Evolutionary conservation across 53 echinoderm and acorn worm species (phyloP), one percentile per base, ranked within the genome.

Genomic region (Apostichopus leukothele): DNA sequence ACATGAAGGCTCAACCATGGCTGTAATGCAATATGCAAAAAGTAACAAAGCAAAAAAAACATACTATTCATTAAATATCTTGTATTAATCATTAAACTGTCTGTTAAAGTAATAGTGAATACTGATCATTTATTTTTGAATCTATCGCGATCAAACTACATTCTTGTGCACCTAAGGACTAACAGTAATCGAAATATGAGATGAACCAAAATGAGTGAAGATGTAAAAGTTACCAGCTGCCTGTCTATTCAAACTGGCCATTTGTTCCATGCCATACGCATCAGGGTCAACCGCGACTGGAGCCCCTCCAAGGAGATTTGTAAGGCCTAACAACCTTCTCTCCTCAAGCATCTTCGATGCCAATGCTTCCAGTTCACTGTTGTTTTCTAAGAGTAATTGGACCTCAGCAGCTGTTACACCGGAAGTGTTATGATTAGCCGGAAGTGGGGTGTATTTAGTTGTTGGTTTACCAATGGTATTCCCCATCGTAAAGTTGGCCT

Each of bases 181-280:
- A 3, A 39, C 39, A 39, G 39, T 39, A 39, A 39, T 39, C 39
- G 3, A 39, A 39, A 39, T 12, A 77, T 77, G 21, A 77, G 21
- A 77, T 12, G 78, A 77, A 22, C 11, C 22, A 77, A 77, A 77
- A 77, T 20, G 39, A 39, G 39, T 39, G 39, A 39, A 39, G 39
- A 39, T 39, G 3, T 3, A 39, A 39, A 71, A 18, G 6, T 88
- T 89, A 97, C 98, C 90, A 74, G 98, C 98, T 61, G 95, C 95
- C 83, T 97, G 95, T 88, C 95, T 89, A 75, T 94, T 95, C n/a
- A 95, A 94, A 74, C 90, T 94, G 50, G 98, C 98, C 20, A 97
- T 80, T 88, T 93, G 92, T 88, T 97, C 98, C 77, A 97, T 95
- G 79, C 94, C 93, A 79, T 90, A 95, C 0, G 94, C 92, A 90